Evolutionary conservation across 2,888 invertebrate species (phyloP).

Genomic region (Eledone cirrhosa): DNA sequence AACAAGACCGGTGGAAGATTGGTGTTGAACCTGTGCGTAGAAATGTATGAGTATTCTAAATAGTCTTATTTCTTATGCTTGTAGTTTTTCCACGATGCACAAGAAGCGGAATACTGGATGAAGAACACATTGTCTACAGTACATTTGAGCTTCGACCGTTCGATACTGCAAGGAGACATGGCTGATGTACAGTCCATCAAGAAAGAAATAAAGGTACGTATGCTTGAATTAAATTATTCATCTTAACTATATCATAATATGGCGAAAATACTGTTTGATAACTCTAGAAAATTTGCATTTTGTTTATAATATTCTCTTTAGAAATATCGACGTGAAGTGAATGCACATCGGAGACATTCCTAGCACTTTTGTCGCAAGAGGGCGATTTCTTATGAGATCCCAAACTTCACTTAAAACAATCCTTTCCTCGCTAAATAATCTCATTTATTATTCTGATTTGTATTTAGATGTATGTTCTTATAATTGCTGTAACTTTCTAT

Average conservation of each 20-base stretch:
- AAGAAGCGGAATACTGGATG: slow-evolving; percentile 64
- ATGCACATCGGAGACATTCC: too few relatives aligned
- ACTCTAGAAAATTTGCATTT: too few relatives aligned
- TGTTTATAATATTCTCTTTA: too few relatives aligned
- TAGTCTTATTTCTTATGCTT: neutral
- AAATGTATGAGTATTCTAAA: neutral
- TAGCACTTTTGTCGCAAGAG: too few relatives aligned
- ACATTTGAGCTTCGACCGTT: slow-evolving; percentile 51
- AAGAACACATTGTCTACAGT: slow-evolving; percentile 56
- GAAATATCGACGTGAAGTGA: too few relatives aligned
- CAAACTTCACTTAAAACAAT: too few relatives aligned
- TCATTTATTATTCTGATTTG: too few relatives aligned
- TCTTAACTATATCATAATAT: neutral
- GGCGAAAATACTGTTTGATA: too few relatives aligned
- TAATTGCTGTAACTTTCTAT: too few relatives aligned
- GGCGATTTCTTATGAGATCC: too few relatives aligned
- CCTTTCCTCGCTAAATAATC: too few relatives aligned
- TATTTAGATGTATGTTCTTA: too few relatives aligned
- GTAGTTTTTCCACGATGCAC: slow-evolving; percentile 63
- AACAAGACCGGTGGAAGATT: neutral
- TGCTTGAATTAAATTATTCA: neutral
- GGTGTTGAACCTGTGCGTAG: neutral
- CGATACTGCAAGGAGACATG: slow-evolving; percentile 48
- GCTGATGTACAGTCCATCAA: slow-evolving; percentile 52
- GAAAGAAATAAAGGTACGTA: slow-evolving; percentile 57